Evolutionary conservation across 1,140 invertebrate genomes (phyloP).

Genomic region (Phymorhynchus buccinoides): DNA sequence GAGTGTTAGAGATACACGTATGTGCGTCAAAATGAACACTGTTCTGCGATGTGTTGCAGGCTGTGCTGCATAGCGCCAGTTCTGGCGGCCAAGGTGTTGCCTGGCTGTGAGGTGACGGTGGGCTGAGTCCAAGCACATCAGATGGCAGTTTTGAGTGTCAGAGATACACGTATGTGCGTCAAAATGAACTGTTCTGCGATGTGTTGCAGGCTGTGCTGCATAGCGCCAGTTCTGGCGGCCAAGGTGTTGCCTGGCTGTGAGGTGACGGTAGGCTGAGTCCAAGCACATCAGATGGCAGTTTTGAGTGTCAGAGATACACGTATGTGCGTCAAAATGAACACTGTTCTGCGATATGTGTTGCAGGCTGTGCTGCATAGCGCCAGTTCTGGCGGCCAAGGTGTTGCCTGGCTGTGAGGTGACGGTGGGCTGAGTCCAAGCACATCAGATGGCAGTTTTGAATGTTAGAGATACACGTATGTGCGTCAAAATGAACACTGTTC

Average conservation of each 20-base stretch:
- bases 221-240: conserved; percentile 77
- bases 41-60: conserved; percentile 46
- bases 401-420: conserved; percentile 76
- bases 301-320: no score
- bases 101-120: conserved; percentile 77
- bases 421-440: conserved; percentile 74
- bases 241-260: conserved; percentile 75
- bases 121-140: conserved; percentile 72
- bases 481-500: background rate
- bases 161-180: no score
- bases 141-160: no score
- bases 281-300: no score
- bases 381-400: conserved; percentile 77
- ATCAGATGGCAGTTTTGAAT: no score
- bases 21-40: background rate
- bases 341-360: no score
- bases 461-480: background rate
- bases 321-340: no score
- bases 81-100: conserved; percentile 76
- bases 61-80: conserved; percentile 79
- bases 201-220: conserved; percentile 77
- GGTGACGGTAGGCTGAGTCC: conserved; percentile 76
- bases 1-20: no score
- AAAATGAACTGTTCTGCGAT: no score
- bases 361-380: conserved; percentile 78